These are phyloP conservation scores for Arion vulgaris DNA, from an alignment of 1,140 invertebrate species.

Conservation along the genomic window DNA sequence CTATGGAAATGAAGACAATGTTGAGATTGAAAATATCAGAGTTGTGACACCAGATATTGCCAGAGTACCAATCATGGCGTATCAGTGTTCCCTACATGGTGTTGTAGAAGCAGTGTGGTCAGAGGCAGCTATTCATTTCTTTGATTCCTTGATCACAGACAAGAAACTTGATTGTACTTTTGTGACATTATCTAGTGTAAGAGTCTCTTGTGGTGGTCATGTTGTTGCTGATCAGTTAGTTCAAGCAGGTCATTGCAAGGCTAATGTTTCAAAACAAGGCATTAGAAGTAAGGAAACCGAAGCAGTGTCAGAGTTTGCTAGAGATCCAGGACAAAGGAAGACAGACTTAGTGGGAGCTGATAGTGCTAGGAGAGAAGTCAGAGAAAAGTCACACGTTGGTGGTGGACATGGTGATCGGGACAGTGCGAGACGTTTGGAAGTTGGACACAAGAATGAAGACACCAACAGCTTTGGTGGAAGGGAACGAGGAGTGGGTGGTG, in stretches of 20 bases:
- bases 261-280: neutral
- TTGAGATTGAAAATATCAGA: slow-evolving; percentile 36
- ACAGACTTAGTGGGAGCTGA: neutral
- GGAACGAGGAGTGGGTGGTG: neutral
- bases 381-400: neutral
- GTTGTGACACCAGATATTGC: slow-evolving; percentile 37
- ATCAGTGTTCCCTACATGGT: slow-evolving; percentile 52
- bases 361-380: neutral
- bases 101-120: slow-evolving; percentile 35
- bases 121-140: slow-evolving; percentile 23
- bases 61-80: slow-evolving; percentile 45
- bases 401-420: neutral
- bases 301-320: neutral
- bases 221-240: slow-evolving; percentile 24
- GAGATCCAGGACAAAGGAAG: neutral
- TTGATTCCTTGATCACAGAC: slow-evolving; percentile 40
- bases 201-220: neutral
- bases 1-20: slow-evolving; percentile 73
- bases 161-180: slow-evolving; percentile 42
- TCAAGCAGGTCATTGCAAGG: slow-evolving; percentile 40
- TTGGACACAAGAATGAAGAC: neutral
- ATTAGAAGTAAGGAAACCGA: neutral
- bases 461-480: neutral
- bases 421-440: neutral
- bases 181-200: slow-evolving; percentile 22